Evolutionary conservation across 2,888 invertebrate species (phyloP).

Genomic region (Melolontha melolontha): DNA sequence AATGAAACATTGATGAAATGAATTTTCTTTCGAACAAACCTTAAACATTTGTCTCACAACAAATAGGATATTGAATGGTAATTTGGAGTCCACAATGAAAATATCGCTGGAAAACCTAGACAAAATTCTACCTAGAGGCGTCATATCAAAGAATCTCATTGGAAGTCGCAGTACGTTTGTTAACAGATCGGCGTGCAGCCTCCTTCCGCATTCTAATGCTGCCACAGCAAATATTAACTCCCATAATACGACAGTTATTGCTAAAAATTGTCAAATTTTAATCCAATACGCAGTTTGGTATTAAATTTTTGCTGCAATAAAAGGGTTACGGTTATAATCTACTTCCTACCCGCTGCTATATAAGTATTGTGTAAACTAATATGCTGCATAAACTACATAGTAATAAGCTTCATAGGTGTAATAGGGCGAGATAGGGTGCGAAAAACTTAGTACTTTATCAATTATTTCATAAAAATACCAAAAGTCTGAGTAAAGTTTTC

Average conservation of each 20-base stretch:
- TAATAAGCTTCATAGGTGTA: no score
- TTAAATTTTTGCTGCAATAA: no score
- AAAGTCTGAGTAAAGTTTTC: no score
- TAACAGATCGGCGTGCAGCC: slow-evolving; percentile 69
- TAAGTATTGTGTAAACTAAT: no score
- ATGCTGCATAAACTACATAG: no score
- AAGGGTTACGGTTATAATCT: no score
- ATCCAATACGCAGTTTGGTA: no score
- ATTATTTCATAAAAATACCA: no score
- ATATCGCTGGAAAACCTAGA: slow-evolving; percentile 83
- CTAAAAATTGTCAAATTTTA: not conserved
- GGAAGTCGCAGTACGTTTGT: slow-evolving; percentile 75
- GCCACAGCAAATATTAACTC: not conserved
- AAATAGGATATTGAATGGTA: slow-evolving; percentile 78
- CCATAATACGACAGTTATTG: slow-evolving; percentile 1
- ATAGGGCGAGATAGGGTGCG: no score
- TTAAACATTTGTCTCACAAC: slow-evolving; percentile 76
- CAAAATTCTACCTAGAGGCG: slow-evolving; percentile 82
- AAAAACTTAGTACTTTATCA: no score
- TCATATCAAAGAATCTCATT: slow-evolving; percentile 82
- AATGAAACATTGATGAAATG: no score
- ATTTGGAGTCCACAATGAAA: slow-evolving; percentile 77
- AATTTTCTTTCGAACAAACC: slow-evolving; percentile 60
- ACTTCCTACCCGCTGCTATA: no score
- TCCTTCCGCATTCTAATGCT: not conserved